phyloP scores from a whole-genome alignment of 1,140 invertebrate genomes.

The Drosophila melanica region DNA sequence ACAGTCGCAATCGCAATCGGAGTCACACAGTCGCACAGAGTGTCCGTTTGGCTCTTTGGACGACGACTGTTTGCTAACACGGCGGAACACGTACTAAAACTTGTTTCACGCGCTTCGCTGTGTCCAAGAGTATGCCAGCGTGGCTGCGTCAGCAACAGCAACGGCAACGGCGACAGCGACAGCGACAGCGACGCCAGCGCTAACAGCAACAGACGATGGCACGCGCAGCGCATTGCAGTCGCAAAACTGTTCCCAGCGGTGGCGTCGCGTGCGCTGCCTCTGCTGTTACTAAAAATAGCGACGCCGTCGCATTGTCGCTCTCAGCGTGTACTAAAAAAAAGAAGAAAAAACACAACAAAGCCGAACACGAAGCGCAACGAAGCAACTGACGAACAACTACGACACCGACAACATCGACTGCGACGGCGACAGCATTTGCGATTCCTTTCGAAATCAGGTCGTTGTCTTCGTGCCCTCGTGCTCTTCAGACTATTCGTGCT shows the following conservation, averaged over 20 bases:
- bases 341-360: too few relatives aligned
- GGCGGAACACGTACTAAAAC: conserved; percentile 84
- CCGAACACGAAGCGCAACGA: conserved; percentile 13
- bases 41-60: conserved; percentile 28
- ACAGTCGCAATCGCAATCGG: conserved; percentile 6
- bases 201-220: conserved; percentile 32
- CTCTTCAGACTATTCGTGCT: background rate
- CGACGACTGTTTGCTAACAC: conserved; percentile 83
- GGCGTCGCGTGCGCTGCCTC: conserved; percentile 30
- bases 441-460: conserved; percentile 44
- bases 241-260: conserved; percentile 39
- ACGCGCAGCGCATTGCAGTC: conserved; percentile 37
- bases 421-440: conserved; percentile 3
- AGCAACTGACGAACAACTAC: background rate
- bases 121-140: conserved; percentile 21
- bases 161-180: background rate
- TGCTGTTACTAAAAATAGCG: background rate
- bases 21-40: conserved; percentile 14
- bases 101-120: conserved; percentile 69
- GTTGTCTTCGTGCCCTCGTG: conserved; percentile 52
- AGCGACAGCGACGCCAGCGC: conserved; percentile 19
- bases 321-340: conserved; percentile 50
- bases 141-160: conserved; percentile 9
- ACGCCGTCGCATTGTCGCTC: conserved; percentile 16
- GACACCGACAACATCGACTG: too few relatives aligned